A percentile compares a stretch with the other conserved stretches of the same genome.
Evolutionary conservation across 2,113 vertebrate genomes (phyloP).

Genomic region (Pogona vitticeps): DNA sequence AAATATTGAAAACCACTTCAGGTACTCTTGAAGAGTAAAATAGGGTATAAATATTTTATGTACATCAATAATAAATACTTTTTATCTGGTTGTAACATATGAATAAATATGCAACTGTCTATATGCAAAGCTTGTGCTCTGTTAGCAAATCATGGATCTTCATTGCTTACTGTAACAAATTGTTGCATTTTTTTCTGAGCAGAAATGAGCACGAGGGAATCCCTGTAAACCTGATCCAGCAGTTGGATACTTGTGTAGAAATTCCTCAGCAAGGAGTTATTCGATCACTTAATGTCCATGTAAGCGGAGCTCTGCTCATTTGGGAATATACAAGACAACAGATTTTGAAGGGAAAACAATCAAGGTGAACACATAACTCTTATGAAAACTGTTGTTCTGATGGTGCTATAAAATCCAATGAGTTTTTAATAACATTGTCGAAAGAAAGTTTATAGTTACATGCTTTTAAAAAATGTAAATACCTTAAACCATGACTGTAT

Average conservation of each 20-base stretch:
- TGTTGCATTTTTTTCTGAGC: constrained; percentile 29
- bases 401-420: constrained; percentile 38
- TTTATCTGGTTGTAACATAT: too few species aligned
- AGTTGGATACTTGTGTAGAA: constrained; percentile 94
- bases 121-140: neutral
- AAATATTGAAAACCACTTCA: too few species aligned
- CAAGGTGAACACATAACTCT: neutral
- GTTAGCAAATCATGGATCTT: neutral
- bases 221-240: constrained; percentile 89
- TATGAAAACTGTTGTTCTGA: neutral
- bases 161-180: neutral
- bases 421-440: constrained; percentile 42
- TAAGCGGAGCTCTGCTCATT: constrained; percentile 94
- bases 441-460: constrained; percentile 50
- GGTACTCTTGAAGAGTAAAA: too few species aligned
- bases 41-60: too few species aligned
- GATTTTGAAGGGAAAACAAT: constrained; percentile 59
- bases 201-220: constrained; percentile 96
- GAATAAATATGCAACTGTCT: neutral
- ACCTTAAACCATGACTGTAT: constrained; percentile 69
- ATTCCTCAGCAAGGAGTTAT: constrained; percentile 94
- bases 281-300: constrained; percentile 95
- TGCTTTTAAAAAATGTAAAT: constrained; percentile 58
- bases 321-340: constrained; percentile 96
- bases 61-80: too few species aligned